Base-by-base conservation (phyloP, 2,113 vertebrate genomes). In the Lamprologus speciosus region DNA sequence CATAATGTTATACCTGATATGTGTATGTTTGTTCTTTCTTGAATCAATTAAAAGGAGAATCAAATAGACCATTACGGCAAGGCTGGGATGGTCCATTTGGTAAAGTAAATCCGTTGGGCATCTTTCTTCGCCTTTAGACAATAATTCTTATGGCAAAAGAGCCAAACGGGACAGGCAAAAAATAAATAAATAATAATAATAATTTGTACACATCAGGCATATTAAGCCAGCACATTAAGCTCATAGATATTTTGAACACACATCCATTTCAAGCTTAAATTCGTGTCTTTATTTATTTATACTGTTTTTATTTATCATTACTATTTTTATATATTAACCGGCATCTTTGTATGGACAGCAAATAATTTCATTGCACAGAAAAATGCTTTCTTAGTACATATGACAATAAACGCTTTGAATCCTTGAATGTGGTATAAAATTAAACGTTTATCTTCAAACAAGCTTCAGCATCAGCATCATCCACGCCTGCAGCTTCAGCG, bases 401-500 rank as follows among this genome's bases (percentile, higher is more conserved):
- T 53, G 50, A 53, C 5, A 53, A 53, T 53, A 53, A 53, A 53
- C 0, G 50, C 50, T 53, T 53, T 53, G 50, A 53, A n/a, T 53
- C 50, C 50, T 53, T 53, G 19, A 2, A 53, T 53, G 50, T 53
- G 3, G 50, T 53, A 53, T 53, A n/a, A n/a, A 53, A 53, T 53
- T n/a, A n/a, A 51, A n/a, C 0, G 50, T 51, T 51, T 51, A 51
- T 51, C 17, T 51, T 53, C 50, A 53, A 53, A 53, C 0, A 53
- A 53, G 50, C 19, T n/a, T 53, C 50, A 51, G 17, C 8, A 0
- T 50, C 8, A 50, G 47, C 47, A 50, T 50, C 0, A 17, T 50
- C 16, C 45, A 50, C 0, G 45, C 45, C 45, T 50, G 7, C 45
- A 50, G 0, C 37, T 40, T 1, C 37, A 40, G 37, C 37, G 0